Evolutionary conservation across 2,888 invertebrate species (phyloP), one percentile per base, ranked within the genome.

Genomic region (Drosophila atroscutellata): DNA sequence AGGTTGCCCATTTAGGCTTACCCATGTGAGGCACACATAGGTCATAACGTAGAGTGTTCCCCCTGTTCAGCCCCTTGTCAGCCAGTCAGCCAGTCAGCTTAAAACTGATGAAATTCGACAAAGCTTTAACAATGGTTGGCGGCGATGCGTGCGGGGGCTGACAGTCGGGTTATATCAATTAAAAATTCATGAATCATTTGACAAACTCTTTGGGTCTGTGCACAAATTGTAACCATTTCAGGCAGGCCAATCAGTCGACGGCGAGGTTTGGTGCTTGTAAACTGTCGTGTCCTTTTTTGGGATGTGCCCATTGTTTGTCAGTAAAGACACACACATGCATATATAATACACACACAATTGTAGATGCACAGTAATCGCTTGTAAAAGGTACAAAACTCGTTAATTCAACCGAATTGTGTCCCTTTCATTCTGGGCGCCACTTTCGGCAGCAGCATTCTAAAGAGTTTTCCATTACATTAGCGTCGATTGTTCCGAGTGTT

Each of bases 1-100:
- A 75, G 81, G 86, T 75, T 75, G 89, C 77, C 89, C 89, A 90
- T 85, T 90, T 90, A 82, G 85, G 85, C 90, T 90, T 90, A 90
- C 77, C 88, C 86, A 89, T 76, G 83, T 80, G 88, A 61, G 73
- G 32, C 60, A 56, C 52, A 69, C 51, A 42, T 51, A 49, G 59
- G 67, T 50, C 52, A 45, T 52, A 49, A 50, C 26, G 32, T 4
- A 9, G 26, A 36, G 55, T 37, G 28, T 51, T n/a, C 34, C 52
- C 51, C 42, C 45, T 72, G 11, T 15, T 42, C 30, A 83, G 70
- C 72, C 71, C 86, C 85, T 85, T 85, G 90, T 85, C 86, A 85
- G 72, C 49, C 50, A 51, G 37, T 52, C 20, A 39, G 37, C 42
- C 47, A 51, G 37, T 52, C 15, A 45, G 37, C 42, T 26, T 30